phyloP scores from a whole-genome alignment of 2,888 invertebrate species.

The Tholera decimalis region DNA sequence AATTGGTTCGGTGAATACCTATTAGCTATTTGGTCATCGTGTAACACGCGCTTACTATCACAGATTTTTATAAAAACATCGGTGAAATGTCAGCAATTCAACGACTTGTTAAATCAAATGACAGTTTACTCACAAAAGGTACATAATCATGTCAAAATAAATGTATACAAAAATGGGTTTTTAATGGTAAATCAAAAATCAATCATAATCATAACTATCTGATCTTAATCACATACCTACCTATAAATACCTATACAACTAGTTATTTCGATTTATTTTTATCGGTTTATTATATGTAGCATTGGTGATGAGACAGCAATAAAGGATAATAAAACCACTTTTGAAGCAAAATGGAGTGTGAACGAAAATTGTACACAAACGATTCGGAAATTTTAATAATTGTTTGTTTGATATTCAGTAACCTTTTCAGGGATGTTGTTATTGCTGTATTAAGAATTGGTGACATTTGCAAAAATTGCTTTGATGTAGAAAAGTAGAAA shows the following conservation, averaged over 20 bases:
- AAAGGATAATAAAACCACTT: slow-evolving; percentile 10
- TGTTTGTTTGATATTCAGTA: neutral
- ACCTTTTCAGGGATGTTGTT: neutral
- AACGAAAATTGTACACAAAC: slow-evolving; percentile 15
- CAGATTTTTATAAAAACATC: too few relatives aligned
- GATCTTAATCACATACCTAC: slow-evolving; percentile 21
- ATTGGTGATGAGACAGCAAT: slow-evolving; percentile 36
- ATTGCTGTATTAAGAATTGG: accelerated
- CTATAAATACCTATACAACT: neutral
- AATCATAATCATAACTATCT: slow-evolving; percentile 16
- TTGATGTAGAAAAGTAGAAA: neutral
- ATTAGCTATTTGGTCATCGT: too few relatives aligned
- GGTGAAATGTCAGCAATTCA: neutral
- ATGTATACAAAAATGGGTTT: slow-evolving; percentile 33
- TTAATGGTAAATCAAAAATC: slow-evolving; percentile 28
- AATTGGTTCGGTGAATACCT: too few relatives aligned
- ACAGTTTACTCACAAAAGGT: slow-evolving; percentile 5
- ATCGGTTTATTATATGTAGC: slow-evolving; percentile 33
- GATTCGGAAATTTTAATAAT: slow-evolving; percentile 7
- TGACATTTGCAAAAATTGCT: neutral
- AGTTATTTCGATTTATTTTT: slow-evolving; percentile 13
- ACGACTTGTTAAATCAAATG: neutral
- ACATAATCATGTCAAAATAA: neutral
- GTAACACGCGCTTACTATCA: too few relatives aligned
- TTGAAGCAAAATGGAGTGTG: slow-evolving; percentile 8